Evolutionary conservation across 2,888 invertebrate species (phyloP), one percentile per base, ranked within the genome.

Genomic region (Antitype chi): DNA sequence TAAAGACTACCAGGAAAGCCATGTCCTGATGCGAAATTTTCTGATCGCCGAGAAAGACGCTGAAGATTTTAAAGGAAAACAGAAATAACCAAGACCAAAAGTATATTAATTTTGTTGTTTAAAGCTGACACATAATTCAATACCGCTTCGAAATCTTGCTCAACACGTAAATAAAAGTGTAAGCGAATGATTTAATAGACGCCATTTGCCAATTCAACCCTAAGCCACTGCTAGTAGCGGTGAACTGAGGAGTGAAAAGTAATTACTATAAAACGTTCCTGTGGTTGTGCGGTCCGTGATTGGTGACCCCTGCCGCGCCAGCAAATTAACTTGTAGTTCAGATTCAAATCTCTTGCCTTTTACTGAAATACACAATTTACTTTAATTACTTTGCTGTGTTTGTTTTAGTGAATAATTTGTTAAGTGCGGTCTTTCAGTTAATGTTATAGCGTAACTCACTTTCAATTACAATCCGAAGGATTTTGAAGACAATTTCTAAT

Each of bases 241-340:
- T 2, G 38, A 60, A 25, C 23, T 64, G 74, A 11, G 43, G 32
- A 79, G 32, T 84, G 38, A 62, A 82, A 80, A 73, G 72, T 73
- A 82, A 82, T 84, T 73, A 84, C 63, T 72, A 25, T 76, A 68
- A 75, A 82, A 76, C 69, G 72, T 20, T 47, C 47, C 63, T 25
- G 85, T 32, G 76, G 72, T 72, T 20, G 7, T 57, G 72, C 32
- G 80, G 85, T 70, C 59, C 6, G 57, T 84, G 85, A 82, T 82
- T 84, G 71, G 72, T 60, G 73, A 53, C 66, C 66, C 71, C 60
- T 25, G 60, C 25, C 49, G 38, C 43, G 59, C 64, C 23, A 38
- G 57, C 70, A 67, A 80, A 84, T 82, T 72, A 72, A 84, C 71
- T 80, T 59, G 71, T 80, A 78, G 64, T 83, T 28, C 62, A 63